Evolutionary conservation across 2,888 invertebrate species (phyloP).

Genomic region (Rutpela maculata): DNA sequence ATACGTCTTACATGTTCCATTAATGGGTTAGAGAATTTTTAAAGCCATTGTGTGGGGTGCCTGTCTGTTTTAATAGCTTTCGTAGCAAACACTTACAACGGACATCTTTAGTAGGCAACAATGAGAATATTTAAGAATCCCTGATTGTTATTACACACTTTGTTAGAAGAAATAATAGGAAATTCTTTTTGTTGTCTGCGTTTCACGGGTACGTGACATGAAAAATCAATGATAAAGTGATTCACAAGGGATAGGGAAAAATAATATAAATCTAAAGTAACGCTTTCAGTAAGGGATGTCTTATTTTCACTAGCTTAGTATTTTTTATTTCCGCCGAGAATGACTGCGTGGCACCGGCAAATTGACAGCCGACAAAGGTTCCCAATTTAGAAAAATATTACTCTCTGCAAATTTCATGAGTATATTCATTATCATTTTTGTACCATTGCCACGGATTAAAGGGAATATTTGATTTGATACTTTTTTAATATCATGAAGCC

Average conservation of each 20-base stretch:
- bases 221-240: conserved; percentile 31
- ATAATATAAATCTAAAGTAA: conserved; percentile 33
- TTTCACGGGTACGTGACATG: conserved; percentile 23
- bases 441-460: not conserved
- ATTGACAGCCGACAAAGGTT: conserved; percentile 27
- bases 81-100: not conserved
- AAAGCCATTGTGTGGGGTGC: conserved; percentile 18
- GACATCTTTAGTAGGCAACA: not conserved
- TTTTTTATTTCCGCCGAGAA: conserved; percentile 18
- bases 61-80: conserved; percentile 30
- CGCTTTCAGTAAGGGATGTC: conserved; percentile 32
- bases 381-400: conserved; percentile 19
- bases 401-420: not conserved
- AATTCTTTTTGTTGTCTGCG: conserved; percentile 28
- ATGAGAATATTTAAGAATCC: conserved; percentile 18
- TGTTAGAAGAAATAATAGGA: conserved; percentile 29
- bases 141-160: conserved; percentile 40
- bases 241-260: conserved; percentile 21
- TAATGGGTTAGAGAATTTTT: conserved; percentile 18
- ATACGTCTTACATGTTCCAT: conserved; percentile 27
- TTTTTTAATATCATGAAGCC: not conserved
- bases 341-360: conserved; percentile 4
- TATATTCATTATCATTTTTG: conserved; percentile 1
- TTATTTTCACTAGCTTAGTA: conserved; percentile 28
- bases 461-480: not conserved